A percentile compares a stretch with the other conserved stretches of the same genome.
These are phyloP conservation scores for Caenorhabditis macrosperma DNA, from an alignment of 2,888 invertebrate species.

Conservation along the genomic window DNA sequence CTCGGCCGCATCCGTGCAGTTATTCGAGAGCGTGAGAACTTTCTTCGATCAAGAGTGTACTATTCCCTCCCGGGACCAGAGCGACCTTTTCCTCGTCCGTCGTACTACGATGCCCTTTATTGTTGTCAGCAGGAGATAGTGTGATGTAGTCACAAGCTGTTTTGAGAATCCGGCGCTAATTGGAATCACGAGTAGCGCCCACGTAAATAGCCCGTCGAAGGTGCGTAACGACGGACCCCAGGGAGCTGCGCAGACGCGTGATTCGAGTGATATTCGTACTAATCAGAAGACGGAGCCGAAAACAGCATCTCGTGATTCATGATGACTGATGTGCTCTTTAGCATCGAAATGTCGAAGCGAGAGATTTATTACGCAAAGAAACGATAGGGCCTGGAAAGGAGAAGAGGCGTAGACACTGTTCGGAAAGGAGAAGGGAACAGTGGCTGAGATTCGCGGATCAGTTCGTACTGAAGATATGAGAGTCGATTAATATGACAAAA, in stretches of 20 bases:
- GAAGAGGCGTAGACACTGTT: no score
- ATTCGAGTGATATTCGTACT: no score
- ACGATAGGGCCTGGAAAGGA: not conserved
- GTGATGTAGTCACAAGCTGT: slow-evolving; percentile 1
- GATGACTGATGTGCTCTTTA: no score
- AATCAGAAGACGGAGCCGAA: no score
- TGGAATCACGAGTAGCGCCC: slow-evolving; percentile 9
- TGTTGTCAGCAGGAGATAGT: not conserved
- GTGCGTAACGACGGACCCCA: not conserved
- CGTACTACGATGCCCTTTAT: not conserved
- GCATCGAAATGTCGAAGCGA: no score
- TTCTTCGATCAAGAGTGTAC: not conserved
- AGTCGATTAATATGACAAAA: slow-evolving; percentile 15
- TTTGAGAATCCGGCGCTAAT: slow-evolving; percentile 5
- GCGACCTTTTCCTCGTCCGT: not conserved
- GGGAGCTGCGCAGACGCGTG: no score
- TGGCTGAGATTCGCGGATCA: not conserved
- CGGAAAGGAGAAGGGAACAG: not conserved
- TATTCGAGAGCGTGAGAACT: not conserved
- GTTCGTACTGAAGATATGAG: slow-evolving; percentile 9
- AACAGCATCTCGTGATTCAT: no score
- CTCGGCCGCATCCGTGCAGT: no score
- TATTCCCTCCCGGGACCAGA: not conserved
- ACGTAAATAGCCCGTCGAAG: not conserved
- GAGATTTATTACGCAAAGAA: no score